Base-by-base conservation (phyloP, 1,140 invertebrate genomes). In the Trypoxylus dichotomus region DNA sequence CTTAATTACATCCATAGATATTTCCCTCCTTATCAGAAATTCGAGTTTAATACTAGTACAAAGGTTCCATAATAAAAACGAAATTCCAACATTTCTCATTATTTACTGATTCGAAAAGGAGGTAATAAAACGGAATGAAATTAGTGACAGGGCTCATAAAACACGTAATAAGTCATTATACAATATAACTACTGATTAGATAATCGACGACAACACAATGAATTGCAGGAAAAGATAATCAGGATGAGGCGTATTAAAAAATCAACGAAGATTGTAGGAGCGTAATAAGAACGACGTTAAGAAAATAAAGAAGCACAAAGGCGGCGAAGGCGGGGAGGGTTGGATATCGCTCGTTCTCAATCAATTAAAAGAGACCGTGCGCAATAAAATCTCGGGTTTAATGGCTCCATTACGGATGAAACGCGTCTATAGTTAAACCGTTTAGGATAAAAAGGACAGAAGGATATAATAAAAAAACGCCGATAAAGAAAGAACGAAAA, bases 121-220 rank as follows among this genome's bases (percentile, higher is more conserved):
- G n/a, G 19, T n/a, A 19, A 54, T 54, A 54, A 68, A 68, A 68
- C 60, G 60, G 27, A 68, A 68, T 68, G 60, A 68, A 24, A 68
- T 68, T 68, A 68, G 60, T 68, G 47, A 54, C 47, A 27, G 60
- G 11, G 24, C 60, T 27, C 21, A 25, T 68, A 27, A 68, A 68
- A 68, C 60, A 68, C 60, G 60, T 68, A 68, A 68, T 68, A 27
- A 68, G 24, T 68, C 60, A 68, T 68, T 68, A 68, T 68, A 68
- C 60, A 68, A 68, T 68, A 68, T 68, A 68, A 68, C 60, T 25
- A 25, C 24, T 13, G 60, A 68, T 68, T 68, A 68, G 60, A 68
- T 68, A 68, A 68, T 68, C 60, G 60, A 68, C 24, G 60, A 29
- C 60, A 68, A 68, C 27, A 25, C 27, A 68, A 68, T 68, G 24